phyloP scores from a whole-genome alignment of 1,140 invertebrate species.

The Bombus pascuorum region DNA sequence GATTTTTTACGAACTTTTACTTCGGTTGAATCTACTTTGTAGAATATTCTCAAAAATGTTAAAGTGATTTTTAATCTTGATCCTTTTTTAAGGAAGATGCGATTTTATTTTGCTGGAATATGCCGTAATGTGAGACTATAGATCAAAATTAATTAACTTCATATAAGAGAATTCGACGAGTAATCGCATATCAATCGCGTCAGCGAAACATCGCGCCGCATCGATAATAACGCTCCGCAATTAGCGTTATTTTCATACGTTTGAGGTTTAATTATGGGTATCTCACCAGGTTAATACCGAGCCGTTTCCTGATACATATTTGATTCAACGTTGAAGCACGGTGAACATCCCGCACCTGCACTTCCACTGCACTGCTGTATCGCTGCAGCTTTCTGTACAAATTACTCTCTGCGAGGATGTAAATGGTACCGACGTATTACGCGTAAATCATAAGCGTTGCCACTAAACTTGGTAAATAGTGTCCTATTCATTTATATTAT shows the following conservation, averaged over 20 bases:
- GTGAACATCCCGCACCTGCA: conserved; percentile 33
- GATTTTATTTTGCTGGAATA: no score
- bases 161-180: neutral
- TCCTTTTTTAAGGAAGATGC: neutral
- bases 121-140: neutral
- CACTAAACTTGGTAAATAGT: conserved; percentile 3
- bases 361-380: conserved; percentile 40
- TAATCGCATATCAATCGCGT: neutral
- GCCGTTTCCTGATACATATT: conserved; percentile 35
- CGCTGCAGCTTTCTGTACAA: conserved; percentile 62
- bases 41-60: neutral
- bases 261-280: conserved; percentile 19
- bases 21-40: neutral
- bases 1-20: no score
- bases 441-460: conserved; percentile 72
- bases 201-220: no score
- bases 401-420: conserved; percentile 75
- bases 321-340: conserved; percentile 28
- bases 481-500: conserved; percentile 24
- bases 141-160: neutral
- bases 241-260: conserved; percentile 14
- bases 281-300: conserved; percentile 2
- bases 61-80: neutral
- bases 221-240: neutral
- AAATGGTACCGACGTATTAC: conserved; percentile 73